Base-by-base conservation (phyloP, 2,797 vertebrate species). In the Etheostoma nigrum region DNA sequence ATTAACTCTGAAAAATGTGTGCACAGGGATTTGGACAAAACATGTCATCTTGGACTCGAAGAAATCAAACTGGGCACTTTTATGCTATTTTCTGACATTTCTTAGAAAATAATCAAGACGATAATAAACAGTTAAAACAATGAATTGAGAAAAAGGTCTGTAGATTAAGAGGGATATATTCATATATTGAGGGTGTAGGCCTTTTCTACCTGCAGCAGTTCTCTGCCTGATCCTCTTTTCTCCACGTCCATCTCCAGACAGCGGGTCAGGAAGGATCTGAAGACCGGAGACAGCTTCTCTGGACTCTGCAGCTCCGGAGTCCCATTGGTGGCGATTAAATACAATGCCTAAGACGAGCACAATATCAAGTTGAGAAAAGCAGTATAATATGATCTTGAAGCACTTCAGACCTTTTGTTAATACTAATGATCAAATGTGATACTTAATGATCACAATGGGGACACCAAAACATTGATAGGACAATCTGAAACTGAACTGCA, bases 161-260 rank as follows among this genome's bases (percentile, higher is more conserved):
- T 13, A 36, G 33, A 25, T 48, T 21, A 9, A 60, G n/a, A 23
- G 8, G 5, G 4, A 44, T 48, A 10, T 27, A 21, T 8, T 15
- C 8, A 30, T 45, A 18, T 25, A 14, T 11, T 30, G 21, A 42
- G 11, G 66, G 40, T 33, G 25, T 33, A 13, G n/a, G 36, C 13
- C 11, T 68, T 7, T 40, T 78, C 79, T 87, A 99, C 98, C 96
- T 99, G 97, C 89, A 99, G 93, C 67, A 99, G 91, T 75, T 99
- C 97, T 95, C 96, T 96, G 88, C 97, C 97, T 40, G 97, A 97
- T 55, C 98, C 97, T 91, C 98, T 95, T 90, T 98, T 99, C 88
- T 99, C 98, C 74, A 99, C 98, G 47, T 99, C 98, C 98, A 99
- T 99, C 89, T 99, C 98, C 90, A 99, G 95, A 89, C 96, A 99